Conservation (phyloP, 2,797 vertebrate genomes). For the Sebastes matsubarae region DNA sequence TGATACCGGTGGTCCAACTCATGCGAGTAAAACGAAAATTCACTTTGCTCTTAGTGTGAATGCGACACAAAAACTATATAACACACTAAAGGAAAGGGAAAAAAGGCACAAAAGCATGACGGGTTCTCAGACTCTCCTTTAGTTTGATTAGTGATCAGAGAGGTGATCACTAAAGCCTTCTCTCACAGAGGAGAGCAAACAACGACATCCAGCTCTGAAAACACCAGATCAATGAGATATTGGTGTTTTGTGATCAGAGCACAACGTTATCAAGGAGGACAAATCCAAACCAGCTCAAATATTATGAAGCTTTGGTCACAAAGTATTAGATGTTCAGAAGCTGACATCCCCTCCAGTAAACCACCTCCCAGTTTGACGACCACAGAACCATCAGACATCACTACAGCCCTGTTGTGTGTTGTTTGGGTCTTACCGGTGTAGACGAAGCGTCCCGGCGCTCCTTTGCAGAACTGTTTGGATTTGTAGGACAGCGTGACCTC, state of each 20-base stretch:
- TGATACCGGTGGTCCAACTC: too few relatives aligned
- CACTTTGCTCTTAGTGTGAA: too few relatives aligned
- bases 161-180: not conserved
- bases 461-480: slow-evolving; percentile 98
- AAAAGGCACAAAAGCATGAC: not conserved
- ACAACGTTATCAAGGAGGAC: not conserved
- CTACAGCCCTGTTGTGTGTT: fast-evolving
- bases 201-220: not conserved
- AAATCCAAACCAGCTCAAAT: not conserved
- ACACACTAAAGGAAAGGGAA: too few relatives aligned
- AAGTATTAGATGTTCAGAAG: not conserved
- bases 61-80: too few relatives aligned
- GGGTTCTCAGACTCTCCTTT: too few relatives aligned
- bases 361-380: not conserved
- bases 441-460: slow-evolving; percentile 92
- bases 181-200: too few relatives aligned
- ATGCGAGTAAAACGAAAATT: too few relatives aligned
- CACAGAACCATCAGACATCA: not conserved
- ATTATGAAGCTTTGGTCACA: not conserved
- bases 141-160: not conserved
- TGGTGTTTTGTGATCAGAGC: not conserved
- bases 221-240: not conserved
- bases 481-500: slow-evolving; percentile 97
- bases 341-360: not conserved
- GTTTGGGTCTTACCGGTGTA: slow-evolving; percentile 87